Conservation (phyloP, 2,113 vertebrate species). For the Archocentrus centrarchus region DNA sequence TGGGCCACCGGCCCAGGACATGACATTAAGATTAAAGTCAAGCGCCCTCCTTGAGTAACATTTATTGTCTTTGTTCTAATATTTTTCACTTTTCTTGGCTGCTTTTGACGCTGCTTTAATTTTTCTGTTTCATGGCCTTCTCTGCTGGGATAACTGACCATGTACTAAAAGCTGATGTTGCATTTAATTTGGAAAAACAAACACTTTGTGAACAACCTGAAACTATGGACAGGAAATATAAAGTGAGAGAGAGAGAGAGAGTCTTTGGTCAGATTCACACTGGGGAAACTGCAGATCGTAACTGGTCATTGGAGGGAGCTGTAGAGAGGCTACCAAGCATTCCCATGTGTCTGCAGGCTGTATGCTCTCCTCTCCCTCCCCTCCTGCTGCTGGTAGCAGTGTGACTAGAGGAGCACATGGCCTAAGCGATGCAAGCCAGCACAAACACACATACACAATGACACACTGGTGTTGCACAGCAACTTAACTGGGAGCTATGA, state of each 20-base stretch:
- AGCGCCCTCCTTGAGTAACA: too few relatives aligned
- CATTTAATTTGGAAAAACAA: neutral
- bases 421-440: neutral
- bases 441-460: slow-evolving; percentile 10
- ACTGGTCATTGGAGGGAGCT: slow-evolving; percentile 15
- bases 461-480: neutral
- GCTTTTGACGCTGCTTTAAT: neutral
- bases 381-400: slow-evolving; percentile 24
- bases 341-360: neutral
- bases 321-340: neutral
- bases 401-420: slow-evolving; percentile 61
- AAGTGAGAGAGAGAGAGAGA: neutral
- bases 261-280: neutral
- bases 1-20: too few relatives aligned
- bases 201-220: neutral
- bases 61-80: too few relatives aligned
- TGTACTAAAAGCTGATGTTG: neutral
- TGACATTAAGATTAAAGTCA: too few relatives aligned
- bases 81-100: too few relatives aligned
- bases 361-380: slow-evolving; percentile 17
- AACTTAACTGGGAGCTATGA: neutral
- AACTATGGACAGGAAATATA: neutral
- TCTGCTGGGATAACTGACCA: neutral
- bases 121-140: neutral
- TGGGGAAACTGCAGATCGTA: neutral